Conservation (phyloP, 2,888 invertebrate species). For the Chaetoderma sp. region DNA sequence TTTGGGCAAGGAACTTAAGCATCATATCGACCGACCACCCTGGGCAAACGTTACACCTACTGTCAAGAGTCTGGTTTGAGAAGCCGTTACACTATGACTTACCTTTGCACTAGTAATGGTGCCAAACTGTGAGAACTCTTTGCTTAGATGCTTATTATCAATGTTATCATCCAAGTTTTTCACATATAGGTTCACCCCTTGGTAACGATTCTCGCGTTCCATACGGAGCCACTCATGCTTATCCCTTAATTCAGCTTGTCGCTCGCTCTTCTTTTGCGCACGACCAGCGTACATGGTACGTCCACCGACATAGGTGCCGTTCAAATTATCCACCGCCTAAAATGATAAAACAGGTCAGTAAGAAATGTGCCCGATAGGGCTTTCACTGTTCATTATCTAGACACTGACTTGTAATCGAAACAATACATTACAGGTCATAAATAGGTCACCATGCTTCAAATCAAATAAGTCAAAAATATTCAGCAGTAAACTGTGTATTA, state of each 20-base stretch:
- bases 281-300: constrained; percentile 88
- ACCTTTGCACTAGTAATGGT: constrained; percentile 98
- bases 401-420: too few species aligned
- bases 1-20: too few species aligned
- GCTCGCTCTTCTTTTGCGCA: constrained; percentile 99
- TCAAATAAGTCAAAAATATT: too few species aligned
- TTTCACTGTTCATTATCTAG: too few species aligned
- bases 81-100: too few species aligned
- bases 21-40: too few species aligned
- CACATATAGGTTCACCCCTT: constrained; percentile 97
- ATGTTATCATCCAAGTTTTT: constrained; percentile 99
- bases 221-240: constrained; percentile 96
- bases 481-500: too few species aligned
- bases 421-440: too few species aligned
- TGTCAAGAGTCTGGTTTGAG: too few species aligned
- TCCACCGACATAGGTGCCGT: constrained; percentile 77
- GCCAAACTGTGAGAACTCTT: constrained; percentile 95
- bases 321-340: constrained; percentile 87
- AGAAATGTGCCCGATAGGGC: background rate
- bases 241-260: constrained; percentile 95
- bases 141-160: constrained; percentile 94
- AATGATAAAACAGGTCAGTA: background rate
- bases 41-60: too few species aligned
- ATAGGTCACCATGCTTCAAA: too few species aligned
- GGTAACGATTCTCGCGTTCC: constrained; percentile 85